Evolutionary conservation across 1,140 invertebrate genomes (phyloP), one percentile per base, ranked within the genome.

Genomic region (Bursaphelenchus mucronatus): DNA sequence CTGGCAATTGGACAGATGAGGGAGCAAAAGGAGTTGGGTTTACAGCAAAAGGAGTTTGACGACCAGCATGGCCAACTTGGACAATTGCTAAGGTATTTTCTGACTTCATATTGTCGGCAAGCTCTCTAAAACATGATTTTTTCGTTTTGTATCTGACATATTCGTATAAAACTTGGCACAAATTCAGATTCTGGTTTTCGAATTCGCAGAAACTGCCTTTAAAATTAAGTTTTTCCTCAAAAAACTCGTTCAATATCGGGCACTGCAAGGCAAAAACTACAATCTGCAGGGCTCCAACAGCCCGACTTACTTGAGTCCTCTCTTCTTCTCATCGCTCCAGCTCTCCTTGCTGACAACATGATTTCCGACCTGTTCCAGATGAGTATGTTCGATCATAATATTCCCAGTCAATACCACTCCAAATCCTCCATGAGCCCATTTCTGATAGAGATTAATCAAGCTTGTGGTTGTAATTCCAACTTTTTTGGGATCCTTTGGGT

Each of bases 21-120:
- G 71, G 30, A 4, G 70, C 67, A 51, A 75, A 68, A 50, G 71
- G 71, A 44, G 47, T 51, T 44, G 59, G 39, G 41, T 68, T 69
- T 8, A 73, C 47, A 21, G 50, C 47, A 8, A 64, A 30, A 8
- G 71, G 59, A 15, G 71, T 73, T 61, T 62, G 64, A 39, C 65
- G 71, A 4, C 71, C 71, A 40, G 73, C 57, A 41, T 70, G 66
- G 15, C 39, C 59, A 1, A 73, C 13, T 57, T 73, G 71, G 17
- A 55, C 63, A 15, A 73, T 43, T 13, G 57, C 61, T 13, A 74
- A 54, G 30, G 63, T 57, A 41, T 63, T 68, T n/a, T 63, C 53
- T n/a, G 61, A 10, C 51, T 72, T 67, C 58, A 56, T 51, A 7
- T 41, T 41, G 41, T 51, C 53, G 7, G 72, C 67, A 8, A 66